Evolutionary conservation across 2,113 vertebrate genomes (phyloP).

Genomic region (Onychorhynchus coronatus): DNA sequence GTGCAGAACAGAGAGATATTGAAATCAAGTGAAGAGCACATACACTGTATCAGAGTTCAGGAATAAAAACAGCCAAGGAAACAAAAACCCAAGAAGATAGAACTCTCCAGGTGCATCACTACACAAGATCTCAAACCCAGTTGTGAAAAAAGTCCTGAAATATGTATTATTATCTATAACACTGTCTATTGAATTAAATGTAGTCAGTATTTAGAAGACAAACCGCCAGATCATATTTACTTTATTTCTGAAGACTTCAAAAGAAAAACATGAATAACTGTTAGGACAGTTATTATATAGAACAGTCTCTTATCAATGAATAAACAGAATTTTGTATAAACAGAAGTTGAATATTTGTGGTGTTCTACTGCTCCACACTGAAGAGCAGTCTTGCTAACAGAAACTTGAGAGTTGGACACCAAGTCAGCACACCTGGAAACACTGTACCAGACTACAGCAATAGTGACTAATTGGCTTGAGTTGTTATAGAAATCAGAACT

Average conservation of each 20-base stretch:
- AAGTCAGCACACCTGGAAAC: background rate
- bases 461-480: background rate
- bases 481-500: background rate
- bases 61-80: background rate
- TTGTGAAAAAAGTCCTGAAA: background rate
- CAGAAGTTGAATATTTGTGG: background rate
- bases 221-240: background rate
- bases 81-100: background rate
- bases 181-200: background rate
- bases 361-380: background rate
- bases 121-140: background rate
- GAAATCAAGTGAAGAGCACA: background rate
- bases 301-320: background rate
- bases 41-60: background rate
- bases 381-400: background rate
- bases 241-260: background rate
- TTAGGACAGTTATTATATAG: background rate
- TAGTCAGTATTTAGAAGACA: background rate
- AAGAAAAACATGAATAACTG: background rate
- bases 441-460: background rate
- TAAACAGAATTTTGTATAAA: background rate
- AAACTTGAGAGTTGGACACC: background rate
- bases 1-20: background rate
- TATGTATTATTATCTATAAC: background rate
- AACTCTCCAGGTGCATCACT: rapidly evolving